These are phyloP conservation scores for Caenorhabditis inopinata DNA, from an alignment of 1,140 invertebrate genomes.

Conservation along the genomic window DNA sequence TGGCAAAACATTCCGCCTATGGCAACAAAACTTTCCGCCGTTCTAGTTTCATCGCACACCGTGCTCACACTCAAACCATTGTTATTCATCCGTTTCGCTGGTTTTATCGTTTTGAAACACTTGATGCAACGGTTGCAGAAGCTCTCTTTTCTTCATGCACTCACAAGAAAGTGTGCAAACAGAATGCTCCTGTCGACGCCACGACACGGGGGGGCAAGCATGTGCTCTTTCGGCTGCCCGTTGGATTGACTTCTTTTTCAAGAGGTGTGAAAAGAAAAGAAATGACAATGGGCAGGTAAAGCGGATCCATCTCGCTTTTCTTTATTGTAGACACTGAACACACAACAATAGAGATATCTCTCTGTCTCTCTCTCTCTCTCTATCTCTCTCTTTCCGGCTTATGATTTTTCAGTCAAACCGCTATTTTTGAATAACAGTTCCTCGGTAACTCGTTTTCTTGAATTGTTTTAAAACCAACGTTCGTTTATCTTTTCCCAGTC, in stretches of 20 bases:
- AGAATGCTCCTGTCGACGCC: background rate
- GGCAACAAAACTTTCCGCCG: background rate
- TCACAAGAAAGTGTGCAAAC: background rate
- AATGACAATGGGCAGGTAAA: conserved; percentile 23
- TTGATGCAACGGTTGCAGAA: conserved; percentile 24
- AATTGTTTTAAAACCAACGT: background rate
- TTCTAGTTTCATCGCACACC: background rate
- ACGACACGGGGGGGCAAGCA: conserved; percentile 17
- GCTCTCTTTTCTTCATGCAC: conserved; percentile 23
- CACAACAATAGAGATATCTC: conserved; percentile 18
- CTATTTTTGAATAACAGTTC: too few species aligned
- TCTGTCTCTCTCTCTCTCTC: background rate
- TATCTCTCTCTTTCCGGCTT: background rate
- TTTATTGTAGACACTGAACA: conserved; percentile 16
- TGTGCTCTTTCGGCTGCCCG: background rate
- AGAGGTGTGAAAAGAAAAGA: conserved; percentile 34
- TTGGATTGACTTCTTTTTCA: conserved; percentile 17
- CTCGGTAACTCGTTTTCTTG: background rate
- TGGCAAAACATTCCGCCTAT: background rate
- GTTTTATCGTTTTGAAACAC: conserved; percentile 16
- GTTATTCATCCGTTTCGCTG: conserved; percentile 26
- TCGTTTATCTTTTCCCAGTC: conserved; percentile 54
- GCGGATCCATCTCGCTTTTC: conserved; percentile 11
- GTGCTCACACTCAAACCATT: background rate
- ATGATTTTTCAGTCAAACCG: background rate